Evolutionary conservation across 1,140 invertebrate species (phyloP).

Genomic region (Ostrea denselamellosa): DNA sequence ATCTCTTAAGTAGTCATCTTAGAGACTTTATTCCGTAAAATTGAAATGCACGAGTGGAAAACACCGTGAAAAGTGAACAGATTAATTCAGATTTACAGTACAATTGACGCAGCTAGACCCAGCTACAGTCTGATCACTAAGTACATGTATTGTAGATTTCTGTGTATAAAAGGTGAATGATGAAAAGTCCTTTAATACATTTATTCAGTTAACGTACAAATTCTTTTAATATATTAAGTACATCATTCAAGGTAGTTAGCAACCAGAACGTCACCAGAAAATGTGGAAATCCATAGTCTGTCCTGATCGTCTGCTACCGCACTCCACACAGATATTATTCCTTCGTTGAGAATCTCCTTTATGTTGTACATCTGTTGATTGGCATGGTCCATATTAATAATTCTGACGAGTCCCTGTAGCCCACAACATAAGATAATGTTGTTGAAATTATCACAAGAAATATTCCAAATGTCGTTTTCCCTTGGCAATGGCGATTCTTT

Average conservation of each 20-base stretch:
- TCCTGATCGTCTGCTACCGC: conserved; percentile 11
- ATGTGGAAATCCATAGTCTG: neutral
- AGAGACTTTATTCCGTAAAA: no score
- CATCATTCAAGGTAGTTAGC: conserved; percentile 7
- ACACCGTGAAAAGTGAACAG: no score
- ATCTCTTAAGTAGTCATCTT: no score
- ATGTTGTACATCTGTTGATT: neutral
- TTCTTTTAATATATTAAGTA: no score
- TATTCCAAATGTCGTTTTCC: neutral
- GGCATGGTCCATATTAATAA: neutral
- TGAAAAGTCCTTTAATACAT: no score
- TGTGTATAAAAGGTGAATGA: no score
- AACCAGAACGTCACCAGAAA: neutral
- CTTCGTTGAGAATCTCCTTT: neutral
- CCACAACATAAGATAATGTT: neutral
- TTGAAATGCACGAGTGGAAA: no score
- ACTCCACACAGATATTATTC: neutral
- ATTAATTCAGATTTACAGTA: no score
- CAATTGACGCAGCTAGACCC: no score
- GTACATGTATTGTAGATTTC: no score
- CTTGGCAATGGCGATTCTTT: neutral
- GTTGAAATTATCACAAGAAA: neutral
- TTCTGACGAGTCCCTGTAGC: neutral
- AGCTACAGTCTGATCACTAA: no score
- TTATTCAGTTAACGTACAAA: no score